Conservation (phyloP, 2,888 invertebrate genomes). For the Ennomos fuscantarius region DNA sequence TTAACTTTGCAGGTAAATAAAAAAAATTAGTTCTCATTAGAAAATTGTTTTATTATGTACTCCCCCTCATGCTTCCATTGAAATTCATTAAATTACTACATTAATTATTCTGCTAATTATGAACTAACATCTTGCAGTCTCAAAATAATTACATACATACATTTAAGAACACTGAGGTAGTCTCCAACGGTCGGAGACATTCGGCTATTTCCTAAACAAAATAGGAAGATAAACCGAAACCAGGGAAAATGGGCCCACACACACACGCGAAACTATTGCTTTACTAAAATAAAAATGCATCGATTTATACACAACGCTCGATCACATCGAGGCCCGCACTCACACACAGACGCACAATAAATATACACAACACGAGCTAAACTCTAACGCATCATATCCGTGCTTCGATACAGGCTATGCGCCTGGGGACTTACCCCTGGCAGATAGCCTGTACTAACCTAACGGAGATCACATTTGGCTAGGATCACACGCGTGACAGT, state of each 20-base stretch:
- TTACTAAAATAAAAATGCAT: slow-evolving; percentile 79
- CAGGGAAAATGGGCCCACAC: slow-evolving; percentile 50
- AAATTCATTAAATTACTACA: slow-evolving; percentile 76
- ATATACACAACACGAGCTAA: slow-evolving; percentile 78
- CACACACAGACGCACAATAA: slow-evolving; percentile 64
- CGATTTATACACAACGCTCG: slow-evolving; percentile 64
- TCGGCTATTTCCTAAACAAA: slow-evolving; percentile 48
- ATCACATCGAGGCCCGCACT: slow-evolving; percentile 54
- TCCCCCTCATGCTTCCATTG: slow-evolving; percentile 73
- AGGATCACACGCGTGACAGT: slow-evolving; percentile 67
- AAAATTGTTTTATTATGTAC: slow-evolving; percentile 81
- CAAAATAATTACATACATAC: slow-evolving; percentile 80
- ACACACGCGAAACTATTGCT: slow-evolving; percentile 58
- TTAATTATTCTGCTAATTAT: slow-evolving; percentile 79
- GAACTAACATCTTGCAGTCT: slow-evolving; percentile 84
- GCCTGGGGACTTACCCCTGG: slow-evolving; percentile 39
- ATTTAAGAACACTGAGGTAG: slow-evolving; percentile 75
- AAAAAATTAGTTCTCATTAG: slow-evolving; percentile 61
- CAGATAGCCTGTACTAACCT: slow-evolving; percentile 54
- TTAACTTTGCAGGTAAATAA: slow-evolving; percentile 43
- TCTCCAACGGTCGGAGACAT: slow-evolving; percentile 66
- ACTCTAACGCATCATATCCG: slow-evolving; percentile 57
- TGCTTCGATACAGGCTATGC: slow-evolving; percentile 55
- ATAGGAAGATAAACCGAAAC: slow-evolving; percentile 53
- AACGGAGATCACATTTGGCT: slow-evolving; percentile 76